Conservation (phyloP, 2,888 invertebrate genomes). For the Watsonalla cultraria region DNA sequence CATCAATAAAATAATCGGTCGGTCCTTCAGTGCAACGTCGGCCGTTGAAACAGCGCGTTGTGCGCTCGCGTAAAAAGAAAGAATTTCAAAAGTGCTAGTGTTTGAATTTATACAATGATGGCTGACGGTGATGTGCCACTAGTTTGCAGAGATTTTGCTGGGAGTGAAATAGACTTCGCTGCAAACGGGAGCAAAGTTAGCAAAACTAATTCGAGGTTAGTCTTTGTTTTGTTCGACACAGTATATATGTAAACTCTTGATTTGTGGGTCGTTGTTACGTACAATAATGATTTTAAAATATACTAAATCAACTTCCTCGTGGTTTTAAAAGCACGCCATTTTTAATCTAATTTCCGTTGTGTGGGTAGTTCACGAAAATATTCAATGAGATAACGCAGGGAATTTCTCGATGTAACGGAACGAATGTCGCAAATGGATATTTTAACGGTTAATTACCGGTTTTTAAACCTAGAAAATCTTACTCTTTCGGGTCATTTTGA, state of each 20-base stretch:
- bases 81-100: conserved; percentile 17
- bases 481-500: background rate
- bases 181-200: conserved; percentile 61
- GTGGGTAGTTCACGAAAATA: no score
- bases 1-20: conserved; percentile 66
- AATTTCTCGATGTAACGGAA: no score
- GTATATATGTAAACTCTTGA: background rate
- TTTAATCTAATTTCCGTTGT: no score
- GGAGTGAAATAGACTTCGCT: conserved; percentile 65
- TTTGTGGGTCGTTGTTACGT: background rate
- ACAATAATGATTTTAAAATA: background rate
- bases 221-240: conserved; percentile 7
- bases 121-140: conserved; percentile 71
- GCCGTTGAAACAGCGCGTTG: conserved; percentile 25
- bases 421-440: no score
- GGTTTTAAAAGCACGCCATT: no score
- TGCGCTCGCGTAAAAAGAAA: conserved; percentile 23
- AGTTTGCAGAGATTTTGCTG: conserved; percentile 59
- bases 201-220: conserved; percentile 67
- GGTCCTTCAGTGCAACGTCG: conserved; percentile 50
- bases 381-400: no score
- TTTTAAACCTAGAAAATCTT: no score
- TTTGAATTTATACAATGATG: conserved; percentile 40
- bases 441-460: no score
- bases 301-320: no score